A percentile compares a stretch with the other conserved stretches of the same genome.
phyloP scores from a whole-genome alignment of 2,797 vertebrate genomes.

The Rhyacichthys aspro region DNA sequence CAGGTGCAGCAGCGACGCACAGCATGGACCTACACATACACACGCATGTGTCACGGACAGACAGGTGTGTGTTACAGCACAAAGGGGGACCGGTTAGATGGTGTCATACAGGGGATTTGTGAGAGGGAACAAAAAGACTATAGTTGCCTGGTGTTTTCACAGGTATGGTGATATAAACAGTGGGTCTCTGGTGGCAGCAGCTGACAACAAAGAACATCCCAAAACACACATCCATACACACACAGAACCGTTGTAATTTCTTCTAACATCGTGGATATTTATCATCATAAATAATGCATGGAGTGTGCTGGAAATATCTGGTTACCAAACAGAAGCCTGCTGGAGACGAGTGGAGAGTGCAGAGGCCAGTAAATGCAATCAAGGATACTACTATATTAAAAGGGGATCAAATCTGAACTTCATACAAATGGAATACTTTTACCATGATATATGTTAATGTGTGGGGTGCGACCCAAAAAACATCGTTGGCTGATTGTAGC shows the following conservation, averaged over 20 bases:
- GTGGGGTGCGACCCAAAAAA: no score
- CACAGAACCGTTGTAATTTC: conserved; percentile 14
- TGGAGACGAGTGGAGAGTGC: conserved; percentile 46
- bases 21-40: conserved; percentile 56
- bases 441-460: no score
- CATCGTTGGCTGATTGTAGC: no score
- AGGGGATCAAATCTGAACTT: no score
- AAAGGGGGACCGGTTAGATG: conserved; percentile 53
- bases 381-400: neutral
- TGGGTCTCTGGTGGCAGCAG: conserved; percentile 29
- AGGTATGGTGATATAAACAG: conserved; percentile 22
- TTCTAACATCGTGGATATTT: conserved; percentile 52
- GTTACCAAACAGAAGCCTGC: conserved; percentile 46
- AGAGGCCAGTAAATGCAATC: conserved; percentile 16
- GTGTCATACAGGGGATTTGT: conserved; percentile 37
- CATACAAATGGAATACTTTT: no score
- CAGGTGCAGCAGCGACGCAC: conserved; percentile 59
- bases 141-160: conserved; percentile 5
- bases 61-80: conserved; percentile 56
- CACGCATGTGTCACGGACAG: conserved; percentile 44
- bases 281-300: conserved; percentile 69
- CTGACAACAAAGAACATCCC: conserved; percentile 39
- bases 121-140: conserved; percentile 54
- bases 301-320: conserved; percentile 35
- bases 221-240: conserved; percentile 26